A percentile compares a stretch with the other conserved stretches of the same genome.
Evolutionary conservation across 2,797 vertebrate genomes (phyloP).

Genomic region (Silurus aristotelis): DNA sequence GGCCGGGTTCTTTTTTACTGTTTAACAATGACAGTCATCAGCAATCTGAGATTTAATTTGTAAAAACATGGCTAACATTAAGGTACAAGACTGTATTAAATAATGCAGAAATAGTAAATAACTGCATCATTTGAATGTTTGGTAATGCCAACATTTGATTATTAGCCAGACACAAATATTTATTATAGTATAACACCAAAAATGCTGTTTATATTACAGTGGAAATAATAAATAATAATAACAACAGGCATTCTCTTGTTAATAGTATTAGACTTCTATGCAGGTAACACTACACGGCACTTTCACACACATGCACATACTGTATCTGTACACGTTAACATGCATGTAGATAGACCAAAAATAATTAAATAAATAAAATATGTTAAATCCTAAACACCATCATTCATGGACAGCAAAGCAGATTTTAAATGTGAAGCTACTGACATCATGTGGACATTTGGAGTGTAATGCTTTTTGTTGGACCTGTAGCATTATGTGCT

Average conservation of each 20-base stretch:
- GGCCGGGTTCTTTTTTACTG: background rate
- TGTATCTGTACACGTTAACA: no score
- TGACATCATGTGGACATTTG: conserved; percentile 43
- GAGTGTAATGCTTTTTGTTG: background rate
- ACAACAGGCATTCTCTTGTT: background rate
- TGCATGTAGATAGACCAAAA: no score
- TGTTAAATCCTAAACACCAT: background rate
- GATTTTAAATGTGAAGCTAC: background rate
- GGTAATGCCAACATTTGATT: background rate
- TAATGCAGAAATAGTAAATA: background rate
- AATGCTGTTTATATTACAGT: background rate
- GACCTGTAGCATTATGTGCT: background rate
- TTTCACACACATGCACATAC: background rate
- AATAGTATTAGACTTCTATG: background rate
- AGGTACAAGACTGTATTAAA: background rate
- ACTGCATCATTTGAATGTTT: background rate
- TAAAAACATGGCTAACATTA: conserved; percentile 19
- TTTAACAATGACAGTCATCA: conserved; percentile 25
- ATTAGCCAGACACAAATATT: background rate
- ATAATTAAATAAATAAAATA: background rate
- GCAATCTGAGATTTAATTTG: conserved; percentile 9
- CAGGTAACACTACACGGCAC: background rate
- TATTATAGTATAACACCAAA: background rate
- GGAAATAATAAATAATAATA: no score
- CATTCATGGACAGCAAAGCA: background rate